A percentile compares a stretch with the other conserved stretches of the same genome.
Evolutionary conservation across 2,113 vertebrate species (phyloP).

Genomic region (Poeciliopsis retropinna): DNA sequence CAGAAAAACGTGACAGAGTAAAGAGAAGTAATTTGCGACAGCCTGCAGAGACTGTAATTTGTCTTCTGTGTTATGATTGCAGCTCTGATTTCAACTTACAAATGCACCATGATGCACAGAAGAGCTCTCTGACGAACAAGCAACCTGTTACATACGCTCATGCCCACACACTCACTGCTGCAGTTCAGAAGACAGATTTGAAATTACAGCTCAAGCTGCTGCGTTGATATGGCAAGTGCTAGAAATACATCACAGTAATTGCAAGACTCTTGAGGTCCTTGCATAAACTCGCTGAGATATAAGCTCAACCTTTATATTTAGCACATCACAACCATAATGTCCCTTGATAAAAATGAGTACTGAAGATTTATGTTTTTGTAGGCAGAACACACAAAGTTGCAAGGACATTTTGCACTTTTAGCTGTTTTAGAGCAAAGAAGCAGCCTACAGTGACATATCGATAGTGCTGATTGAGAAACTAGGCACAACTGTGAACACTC

Average conservation of each 20-base stretch:
- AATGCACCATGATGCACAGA: slow-evolving; percentile 12
- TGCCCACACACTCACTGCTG: slow-evolving; percentile 14
- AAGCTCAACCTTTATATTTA: slow-evolving; percentile 5
- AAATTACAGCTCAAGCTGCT: slow-evolving; percentile 49
- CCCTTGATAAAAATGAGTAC: neutral
- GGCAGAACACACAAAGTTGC: slow-evolving; percentile 1
- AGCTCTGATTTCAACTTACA: slow-evolving; percentile 7
- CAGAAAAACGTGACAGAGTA: slow-evolving; percentile 1
- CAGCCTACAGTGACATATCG: slow-evolving; percentile 39
- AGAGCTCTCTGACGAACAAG: slow-evolving; percentile 26
- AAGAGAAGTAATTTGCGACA: slow-evolving; percentile 19
- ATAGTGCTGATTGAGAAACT: slow-evolving; percentile 59
- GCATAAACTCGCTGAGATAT: slow-evolving; percentile 15
- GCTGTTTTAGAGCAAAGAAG: slow-evolving; percentile 16
- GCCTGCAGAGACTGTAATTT: slow-evolving; percentile 32
- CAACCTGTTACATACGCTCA: slow-evolving; percentile 26
- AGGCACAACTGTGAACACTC: slow-evolving; percentile 54
- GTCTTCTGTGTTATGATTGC: slow-evolving; percentile 20
- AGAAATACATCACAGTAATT: slow-evolving; percentile 34
- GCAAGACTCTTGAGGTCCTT: slow-evolving; percentile 1
- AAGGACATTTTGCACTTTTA: slow-evolving; percentile 16
- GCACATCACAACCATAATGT: too few species aligned
- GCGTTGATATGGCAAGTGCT: slow-evolving; percentile 15
- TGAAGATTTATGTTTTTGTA: neutral
- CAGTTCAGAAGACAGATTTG: slow-evolving; percentile 46